Base-by-base conservation (phyloP, 2,888 invertebrate species). In the Platycnemis pennipes region DNA sequence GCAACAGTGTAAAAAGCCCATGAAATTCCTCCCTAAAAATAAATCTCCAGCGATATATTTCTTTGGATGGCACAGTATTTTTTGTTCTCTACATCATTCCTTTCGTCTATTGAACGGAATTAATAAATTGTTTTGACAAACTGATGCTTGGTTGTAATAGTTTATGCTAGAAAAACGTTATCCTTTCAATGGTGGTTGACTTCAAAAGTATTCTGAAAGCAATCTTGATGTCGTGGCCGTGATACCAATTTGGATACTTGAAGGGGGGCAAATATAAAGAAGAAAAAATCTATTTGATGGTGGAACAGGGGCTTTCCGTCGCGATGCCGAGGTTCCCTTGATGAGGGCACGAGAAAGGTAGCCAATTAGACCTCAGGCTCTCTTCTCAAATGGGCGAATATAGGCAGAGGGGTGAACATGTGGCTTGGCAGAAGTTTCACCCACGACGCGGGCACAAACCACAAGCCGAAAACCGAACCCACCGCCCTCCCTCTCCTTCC, bases 391-490 rank as follows among this genome's bases (percentile, higher is more conserved):
- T 37, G 37, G 31, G 77, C 37, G 77, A 77, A 37, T 77, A 31
- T 77, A 37, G 77, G 77, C 77, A 37, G 37, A 77, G 77, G 77
- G 77, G 77, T 77, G 77, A 37, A 37, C 37, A 37, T 77, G 77
- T 77, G 77, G 77, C 37, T 77, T 2, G 91, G 44, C 49, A 69
- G 44, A 91, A 63, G 91, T 91, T 63, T 69, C 63, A 56, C 91
- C 42, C 44, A 42, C 91, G 91, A 63, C 63, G 63, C 26, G 91
- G 63, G 42, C 2, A 63, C 91, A 91, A 44, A 91, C 91, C 91
- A 53, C 91, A 91, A 37, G 63, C 77, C 37, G 11, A 7, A 0
- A 11, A 22, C 77, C n/a, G 37, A 37, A 69, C 77, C 37, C n/a
- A 37, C 4, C 77, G 13, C 77, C 37, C n/a, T 77, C 37, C 37